Conservation (phyloP, 2,888 invertebrate species). For the Stenichneumon culpator region DNA sequence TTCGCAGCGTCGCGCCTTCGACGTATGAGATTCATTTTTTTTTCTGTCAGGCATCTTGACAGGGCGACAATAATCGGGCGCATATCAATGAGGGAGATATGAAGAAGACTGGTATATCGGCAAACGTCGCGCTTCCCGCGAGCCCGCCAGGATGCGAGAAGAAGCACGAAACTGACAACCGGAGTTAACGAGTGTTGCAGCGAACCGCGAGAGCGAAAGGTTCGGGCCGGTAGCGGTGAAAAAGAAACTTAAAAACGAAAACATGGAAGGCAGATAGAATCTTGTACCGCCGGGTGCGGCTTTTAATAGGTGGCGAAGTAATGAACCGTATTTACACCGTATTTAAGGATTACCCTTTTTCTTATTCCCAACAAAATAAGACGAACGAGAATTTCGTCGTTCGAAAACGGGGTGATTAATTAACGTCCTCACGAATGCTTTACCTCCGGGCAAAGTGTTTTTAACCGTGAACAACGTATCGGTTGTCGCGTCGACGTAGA, state of each 20-base stretch:
- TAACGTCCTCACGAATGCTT: background rate
- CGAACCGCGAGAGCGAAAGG: constrained; percentile 22
- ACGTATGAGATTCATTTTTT: background rate
- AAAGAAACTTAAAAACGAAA: background rate
- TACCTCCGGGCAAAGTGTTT: background rate
- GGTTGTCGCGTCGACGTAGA: background rate
- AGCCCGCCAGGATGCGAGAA: background rate
- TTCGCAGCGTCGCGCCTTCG: background rate
- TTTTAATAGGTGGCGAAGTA: constrained; percentile 22
- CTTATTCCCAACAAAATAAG: background rate
- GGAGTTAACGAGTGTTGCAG: constrained; percentile 19
- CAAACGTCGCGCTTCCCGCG: constrained; percentile 2
- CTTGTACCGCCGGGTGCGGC: background rate
- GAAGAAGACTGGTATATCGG: background rate
- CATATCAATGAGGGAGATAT: constrained; percentile 23
- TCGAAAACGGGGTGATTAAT: constrained; percentile 17
- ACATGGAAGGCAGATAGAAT: constrained; percentile 20
- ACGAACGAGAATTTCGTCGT: constrained; percentile 5
- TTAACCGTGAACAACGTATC: background rate
- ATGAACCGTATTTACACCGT: constrained; percentile 22
- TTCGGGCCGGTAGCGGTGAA: background rate
- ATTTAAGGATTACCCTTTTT: constrained; percentile 13
- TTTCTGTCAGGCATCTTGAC: background rate
- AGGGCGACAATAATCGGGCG: background rate
- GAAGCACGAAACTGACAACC: constrained; percentile 20